phyloP scores from a whole-genome alignment of 1,140 invertebrate genomes.

The Globodera ellingtonae region DNA sequence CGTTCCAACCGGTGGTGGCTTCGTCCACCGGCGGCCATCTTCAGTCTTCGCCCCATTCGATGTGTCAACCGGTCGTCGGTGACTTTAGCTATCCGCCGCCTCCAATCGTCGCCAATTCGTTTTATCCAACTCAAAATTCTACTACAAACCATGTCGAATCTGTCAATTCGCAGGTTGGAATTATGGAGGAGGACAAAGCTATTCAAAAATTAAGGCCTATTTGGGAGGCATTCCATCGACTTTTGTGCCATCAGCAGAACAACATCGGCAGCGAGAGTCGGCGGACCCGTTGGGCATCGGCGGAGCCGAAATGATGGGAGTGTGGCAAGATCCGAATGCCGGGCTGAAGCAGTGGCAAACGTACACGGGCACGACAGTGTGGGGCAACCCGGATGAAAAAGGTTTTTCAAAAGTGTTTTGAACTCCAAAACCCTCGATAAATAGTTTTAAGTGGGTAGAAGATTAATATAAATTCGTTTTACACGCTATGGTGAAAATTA shows the following conservation, averaged over 20 bases:
- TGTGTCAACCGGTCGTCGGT: background rate
- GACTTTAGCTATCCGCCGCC: background rate
- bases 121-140: background rate
- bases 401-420: background rate
- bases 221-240: background rate
- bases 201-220: background rate
- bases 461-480: too few species aligned
- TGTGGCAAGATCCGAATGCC: background rate
- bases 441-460: too few species aligned
- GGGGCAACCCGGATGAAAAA: background rate
- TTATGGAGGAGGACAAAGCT: background rate
- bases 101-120: background rate
- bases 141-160: background rate
- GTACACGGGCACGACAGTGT: background rate
- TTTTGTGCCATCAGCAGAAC: background rate
- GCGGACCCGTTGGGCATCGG: background rate
- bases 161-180: background rate
- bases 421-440: too few species aligned
- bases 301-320: background rate
- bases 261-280: background rate
- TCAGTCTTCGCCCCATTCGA: background rate
- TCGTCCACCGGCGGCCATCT: background rate
- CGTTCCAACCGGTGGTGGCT: background rate
- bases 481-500: too few species aligned
- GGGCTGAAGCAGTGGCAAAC: background rate